Percentiles rank a stretch among this genome's conserved stretches.
These are phyloP conservation scores for Drosophila seclusa DNA, from an alignment of 2,888 invertebrate species.

Conservation along the genomic window DNA sequence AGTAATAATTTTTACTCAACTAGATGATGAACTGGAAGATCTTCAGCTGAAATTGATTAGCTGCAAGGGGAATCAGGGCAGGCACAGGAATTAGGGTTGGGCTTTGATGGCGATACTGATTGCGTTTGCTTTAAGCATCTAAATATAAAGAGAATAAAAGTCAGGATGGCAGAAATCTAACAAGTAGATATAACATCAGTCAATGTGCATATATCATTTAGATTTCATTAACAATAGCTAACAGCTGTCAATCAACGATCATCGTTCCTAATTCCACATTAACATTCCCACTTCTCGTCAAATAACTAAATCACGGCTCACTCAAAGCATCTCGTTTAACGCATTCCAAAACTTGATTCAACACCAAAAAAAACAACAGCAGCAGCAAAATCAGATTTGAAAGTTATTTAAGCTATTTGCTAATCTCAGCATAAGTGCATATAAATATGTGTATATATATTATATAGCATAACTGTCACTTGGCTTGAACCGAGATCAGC, in stretches of 20 bases:
- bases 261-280: not conserved
- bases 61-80: not conserved
- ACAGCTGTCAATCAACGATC: not conserved
- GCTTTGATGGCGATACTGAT: not conserved
- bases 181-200: not conserved
- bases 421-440: slow-evolving; percentile 14
- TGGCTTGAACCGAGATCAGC: slow-evolving; percentile 27
- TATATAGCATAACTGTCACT: slow-evolving; percentile 1
- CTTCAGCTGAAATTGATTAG: slow-evolving; percentile 13
- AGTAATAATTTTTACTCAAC: slow-evolving; percentile 39
- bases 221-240: not conserved
- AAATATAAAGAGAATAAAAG: not conserved
- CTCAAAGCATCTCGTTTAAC: not conserved
- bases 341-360: slow-evolving; percentile 20
- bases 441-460: not conserved
- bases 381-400: slow-evolving; percentile 23
- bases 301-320: slow-evolving; percentile 35
- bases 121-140: not conserved
- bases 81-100: not conserved
- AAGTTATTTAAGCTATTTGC: slow-evolving; percentile 25
- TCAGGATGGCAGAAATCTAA: not conserved
- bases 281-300: slow-evolving; percentile 18
- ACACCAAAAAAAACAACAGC: slow-evolving; percentile 8
- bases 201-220: not conserved
- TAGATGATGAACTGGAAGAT: slow-evolving; percentile 37